Conservation (phyloP, 1,140 invertebrate genomes). For the Drosophila melanica region DNA sequence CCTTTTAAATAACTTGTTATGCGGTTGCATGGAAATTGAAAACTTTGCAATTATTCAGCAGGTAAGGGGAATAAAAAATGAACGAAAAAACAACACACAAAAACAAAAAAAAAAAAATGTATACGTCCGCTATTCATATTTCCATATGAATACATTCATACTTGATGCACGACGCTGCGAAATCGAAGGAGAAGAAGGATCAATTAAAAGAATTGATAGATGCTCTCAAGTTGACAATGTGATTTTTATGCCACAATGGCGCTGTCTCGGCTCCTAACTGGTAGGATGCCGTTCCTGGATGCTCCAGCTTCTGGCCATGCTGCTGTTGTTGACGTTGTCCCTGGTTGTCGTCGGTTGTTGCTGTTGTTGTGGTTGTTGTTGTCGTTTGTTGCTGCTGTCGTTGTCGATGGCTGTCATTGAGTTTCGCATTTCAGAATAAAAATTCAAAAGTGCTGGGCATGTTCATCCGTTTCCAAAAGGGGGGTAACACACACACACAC, state of each 20-base stretch:
- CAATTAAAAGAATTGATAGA: constrained; percentile 70
- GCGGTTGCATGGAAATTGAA: constrained; percentile 18
- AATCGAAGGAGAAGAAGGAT: constrained; percentile 47
- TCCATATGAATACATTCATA: constrained; percentile 51
- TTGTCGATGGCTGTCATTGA: constrained; percentile 65
- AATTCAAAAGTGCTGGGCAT: constrained; percentile 61
- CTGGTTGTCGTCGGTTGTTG: constrained; percentile 12
- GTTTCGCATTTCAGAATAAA: constrained; percentile 68
- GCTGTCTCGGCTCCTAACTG: constrained; percentile 16
- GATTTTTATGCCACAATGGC: constrained; percentile 62
- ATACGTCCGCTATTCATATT: constrained; percentile 43
- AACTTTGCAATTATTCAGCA: constrained; percentile 40
- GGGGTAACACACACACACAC: constrained; percentile 27
- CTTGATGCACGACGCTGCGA: constrained; percentile 20
- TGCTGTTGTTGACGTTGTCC: constrained; percentile 8
- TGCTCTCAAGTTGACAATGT: constrained; percentile 66
- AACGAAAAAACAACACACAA: neutral
- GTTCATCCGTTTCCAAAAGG: constrained; percentile 35
- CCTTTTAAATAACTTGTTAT: constrained; percentile 16
- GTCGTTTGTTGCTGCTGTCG: constrained; percentile 30
- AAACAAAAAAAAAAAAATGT: neutral
- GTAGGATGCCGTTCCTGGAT: constrained; percentile 11
- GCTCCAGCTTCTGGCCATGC: neutral
- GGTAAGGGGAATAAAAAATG: no score
- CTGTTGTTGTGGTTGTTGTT: constrained; percentile 7